Percentiles rank a stretch among this genome's conserved stretches.
phyloP scores from a whole-genome alignment of 2,888 invertebrate species.

The Tenthredo notha region DNA sequence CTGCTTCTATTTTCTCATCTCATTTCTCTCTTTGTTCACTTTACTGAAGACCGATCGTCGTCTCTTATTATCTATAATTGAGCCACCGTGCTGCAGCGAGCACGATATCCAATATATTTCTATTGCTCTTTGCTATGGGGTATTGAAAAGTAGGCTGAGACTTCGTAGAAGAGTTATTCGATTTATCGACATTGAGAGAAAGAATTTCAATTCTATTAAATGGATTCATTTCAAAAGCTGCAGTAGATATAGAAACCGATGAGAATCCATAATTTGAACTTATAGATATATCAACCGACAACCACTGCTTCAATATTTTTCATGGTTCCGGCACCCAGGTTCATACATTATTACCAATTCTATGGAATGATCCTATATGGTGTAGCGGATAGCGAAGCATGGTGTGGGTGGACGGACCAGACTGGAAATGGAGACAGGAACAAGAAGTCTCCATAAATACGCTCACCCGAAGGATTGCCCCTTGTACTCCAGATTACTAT shows the following conservation, averaged over 20 bases:
- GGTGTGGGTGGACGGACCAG: conserved; percentile 44
- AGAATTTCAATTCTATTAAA: not conserved
- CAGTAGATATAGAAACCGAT: not conserved
- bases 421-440: conserved; percentile 42
- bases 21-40: not conserved
- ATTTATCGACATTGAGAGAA: conserved; percentile 1
- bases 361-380: conserved; percentile 3
- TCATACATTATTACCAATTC: conserved; percentile 52
- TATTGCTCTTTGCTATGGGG: not conserved
- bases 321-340: conserved; percentile 41
- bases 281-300: conserved; percentile 9
- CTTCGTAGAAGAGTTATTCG: conserved; percentile 20
- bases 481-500: conserved; percentile 62
- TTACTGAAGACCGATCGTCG: conserved; percentile 36
- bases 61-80: conserved; percentile 44
- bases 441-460: conserved; percentile 55
- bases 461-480: conserved; percentile 58
- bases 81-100: conserved; percentile 10
- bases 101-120: conserved; percentile 38
- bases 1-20: not conserved
- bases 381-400: conserved; percentile 7
- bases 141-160: not conserved
- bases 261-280: not conserved
- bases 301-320: conserved; percentile 49
- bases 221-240: not conserved